Evolutionary conservation across 2,797 vertebrate species (phyloP), one percentile per base, ranked within the genome.

Genomic region (Philypnodon macrostomus): DNA sequence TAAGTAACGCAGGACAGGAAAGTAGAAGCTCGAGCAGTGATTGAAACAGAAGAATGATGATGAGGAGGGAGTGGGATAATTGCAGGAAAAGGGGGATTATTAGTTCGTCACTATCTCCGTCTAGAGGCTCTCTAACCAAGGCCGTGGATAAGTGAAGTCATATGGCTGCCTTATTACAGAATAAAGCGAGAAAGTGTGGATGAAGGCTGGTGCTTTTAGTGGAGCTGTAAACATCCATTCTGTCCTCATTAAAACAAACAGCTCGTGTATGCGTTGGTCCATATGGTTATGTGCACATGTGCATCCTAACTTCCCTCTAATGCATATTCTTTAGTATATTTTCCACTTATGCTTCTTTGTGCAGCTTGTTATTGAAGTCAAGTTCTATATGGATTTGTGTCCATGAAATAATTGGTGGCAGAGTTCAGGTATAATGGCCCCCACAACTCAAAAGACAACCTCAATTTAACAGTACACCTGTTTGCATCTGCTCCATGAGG

Each of bases 71-170:
- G 64, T 55, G 27, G 62, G 62, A 53, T 84, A 87, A 86, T 86
- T 83, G 74, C 79, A 89, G 88, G 84, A 86, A 39, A 85, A 77
- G 69, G 73, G 58, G 76, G 77, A 83, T 87, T 83, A 86, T 86
- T 86, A 81, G 65, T 84, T 75, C 37, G 61, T 85, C 80, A 81
- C 85, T 79, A 75, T 84, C 83, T 77, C 47, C 70, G 70, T 78
- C 72, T 77, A 70, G 70, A 82, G 77, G 56, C 77, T 68, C 53
- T 80, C 59, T 59, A 72, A 78, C 75, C 80, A 81, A 83, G 78
- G 84, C 80, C 48, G 24, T 50, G 70, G 79, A 82, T 85, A 86
- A 85, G 83, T 85, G 80, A 86, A 83, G 70, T 88, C 85, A 87
- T 82, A 81, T 85, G 81, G 73, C 58, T 56, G 66, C 70, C 64